Evolutionary conservation across 2,888 invertebrate genomes (phyloP), one percentile per base, ranked within the genome.

Genomic region (Acronicta psi): DNA sequence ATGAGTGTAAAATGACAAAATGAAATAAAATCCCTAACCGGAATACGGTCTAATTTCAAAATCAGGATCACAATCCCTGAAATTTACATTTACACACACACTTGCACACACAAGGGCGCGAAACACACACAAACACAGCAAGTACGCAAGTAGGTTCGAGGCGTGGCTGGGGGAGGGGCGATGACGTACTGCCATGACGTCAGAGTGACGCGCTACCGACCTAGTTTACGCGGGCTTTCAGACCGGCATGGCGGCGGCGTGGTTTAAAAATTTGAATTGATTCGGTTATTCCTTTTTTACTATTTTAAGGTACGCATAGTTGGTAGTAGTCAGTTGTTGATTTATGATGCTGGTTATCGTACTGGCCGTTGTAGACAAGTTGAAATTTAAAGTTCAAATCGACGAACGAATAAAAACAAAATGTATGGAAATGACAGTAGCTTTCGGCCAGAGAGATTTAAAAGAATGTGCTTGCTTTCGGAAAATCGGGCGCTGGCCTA

Each of bases 181-280:
- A 80, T 87, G 87, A 90, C 90, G 90, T 92, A 90, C 91, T 79
- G 29, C 41, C 41, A 45, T 86, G 86, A 88, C 89, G 88, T 87
- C 85, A 83, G 65, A 59, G 81, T 82, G 83, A 84, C 84, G 85
- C 78, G 75, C 67, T 68, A 44, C 65, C 81, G 84, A 86, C 84
- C 86, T 82, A 87, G 75, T 80, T 86, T 69, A 81, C 78, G 79
- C 77, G 77, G 74, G 80, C 75, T 78, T 69, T 62, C 45, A 25
- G 45, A 61, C 54, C 59, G 36, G 37, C 52, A 54, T 16, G 16
- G 11, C 7, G 40, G 20, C 23, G 23, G 13, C 45, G 34, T 34
- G 45, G 44, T 34, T 45, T 31, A n/a, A 31, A 31, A 34, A 10
- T 56, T 40, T 70, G 64, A 40, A 69, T 63, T 62, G 70, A 51